Percentiles rank a stretch among this genome's conserved stretches.
These are phyloP conservation scores for Acrobasis suavella DNA, from an alignment of 2,888 invertebrate species.

Conservation along the genomic window DNA sequence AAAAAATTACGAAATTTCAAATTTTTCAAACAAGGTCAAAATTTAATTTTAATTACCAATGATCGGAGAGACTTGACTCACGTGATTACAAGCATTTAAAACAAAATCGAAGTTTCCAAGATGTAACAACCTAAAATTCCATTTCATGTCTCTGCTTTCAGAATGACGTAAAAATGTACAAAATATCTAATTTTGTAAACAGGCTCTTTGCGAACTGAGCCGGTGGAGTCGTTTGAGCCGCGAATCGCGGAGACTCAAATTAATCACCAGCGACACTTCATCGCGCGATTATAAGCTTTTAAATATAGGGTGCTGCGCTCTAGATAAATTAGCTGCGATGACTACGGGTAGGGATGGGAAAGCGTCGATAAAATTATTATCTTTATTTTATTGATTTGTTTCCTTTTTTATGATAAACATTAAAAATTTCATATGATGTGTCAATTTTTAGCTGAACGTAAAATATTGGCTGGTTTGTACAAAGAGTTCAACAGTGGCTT, in stretches of 20 bases:
- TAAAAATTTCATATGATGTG: too few relatives aligned
- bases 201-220: constrained; percentile 31
- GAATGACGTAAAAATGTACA: not conserved
- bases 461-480: too few relatives aligned
- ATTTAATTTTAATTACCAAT: too few relatives aligned
- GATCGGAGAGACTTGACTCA: too few relatives aligned
- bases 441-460: too few relatives aligned
- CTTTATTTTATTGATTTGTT: too few relatives aligned
- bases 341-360: constrained; percentile 54
- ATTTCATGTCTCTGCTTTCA: not conserved
- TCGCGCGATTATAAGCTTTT: constrained; percentile 80
- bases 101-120: too few relatives aligned
- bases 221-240: constrained; percentile 39
- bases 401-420: too few relatives aligned
- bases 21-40: too few relatives aligned
- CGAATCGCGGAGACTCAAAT: constrained; percentile 56
- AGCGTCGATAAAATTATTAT: constrained; percentile 19
- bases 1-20: too few relatives aligned
- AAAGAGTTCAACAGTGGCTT: too few relatives aligned
- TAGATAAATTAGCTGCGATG: constrained; percentile 78
- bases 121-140: not conserved
- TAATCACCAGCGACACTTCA: constrained; percentile 77
- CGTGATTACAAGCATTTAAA: too few relatives aligned
- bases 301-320: constrained; percentile 70
- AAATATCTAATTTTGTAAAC: not conserved